phyloP scores from a whole-genome alignment of 2,888 invertebrate genomes.

The Aelia acuminata region DNA sequence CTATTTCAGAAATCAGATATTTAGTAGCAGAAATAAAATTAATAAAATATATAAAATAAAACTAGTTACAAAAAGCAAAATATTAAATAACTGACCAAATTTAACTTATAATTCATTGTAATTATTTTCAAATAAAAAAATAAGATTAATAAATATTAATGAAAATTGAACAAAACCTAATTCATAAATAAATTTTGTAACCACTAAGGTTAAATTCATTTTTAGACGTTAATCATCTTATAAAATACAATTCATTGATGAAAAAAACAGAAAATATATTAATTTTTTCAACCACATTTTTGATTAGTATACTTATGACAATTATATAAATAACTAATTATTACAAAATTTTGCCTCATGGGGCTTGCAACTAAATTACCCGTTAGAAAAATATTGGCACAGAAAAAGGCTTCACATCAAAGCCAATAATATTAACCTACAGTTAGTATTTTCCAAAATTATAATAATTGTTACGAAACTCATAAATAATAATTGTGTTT shows the following conservation, averaged over 20 bases:
- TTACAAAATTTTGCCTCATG: constrained; percentile 3
- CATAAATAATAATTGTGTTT: background rate
- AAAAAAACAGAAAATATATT: background rate
- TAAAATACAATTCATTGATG: background rate
- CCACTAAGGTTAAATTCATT: background rate
- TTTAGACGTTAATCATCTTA: background rate
- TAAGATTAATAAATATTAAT: background rate
- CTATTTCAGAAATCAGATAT: background rate
- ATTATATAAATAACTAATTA: constrained; percentile 11
- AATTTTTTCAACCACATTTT: constrained; percentile 15
- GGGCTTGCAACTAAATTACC: constrained; percentile 38
- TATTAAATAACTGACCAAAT: background rate
- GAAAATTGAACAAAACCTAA: background rate
- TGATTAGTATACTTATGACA: constrained; percentile 16
- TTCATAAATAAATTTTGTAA: background rate
- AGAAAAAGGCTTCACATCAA: constrained; percentile 16
- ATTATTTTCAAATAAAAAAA: background rate
- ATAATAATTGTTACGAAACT: background rate
- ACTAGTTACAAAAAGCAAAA: background rate
- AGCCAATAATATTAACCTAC: constrained; percentile 8
- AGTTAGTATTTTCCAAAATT: background rate
- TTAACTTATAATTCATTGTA: background rate
- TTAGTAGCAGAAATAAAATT: background rate
- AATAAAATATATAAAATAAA: background rate
- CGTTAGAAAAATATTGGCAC: constrained; percentile 49